Conservation (phyloP, 2,888 invertebrate species). For the Mythimna ferrago region DNA sequence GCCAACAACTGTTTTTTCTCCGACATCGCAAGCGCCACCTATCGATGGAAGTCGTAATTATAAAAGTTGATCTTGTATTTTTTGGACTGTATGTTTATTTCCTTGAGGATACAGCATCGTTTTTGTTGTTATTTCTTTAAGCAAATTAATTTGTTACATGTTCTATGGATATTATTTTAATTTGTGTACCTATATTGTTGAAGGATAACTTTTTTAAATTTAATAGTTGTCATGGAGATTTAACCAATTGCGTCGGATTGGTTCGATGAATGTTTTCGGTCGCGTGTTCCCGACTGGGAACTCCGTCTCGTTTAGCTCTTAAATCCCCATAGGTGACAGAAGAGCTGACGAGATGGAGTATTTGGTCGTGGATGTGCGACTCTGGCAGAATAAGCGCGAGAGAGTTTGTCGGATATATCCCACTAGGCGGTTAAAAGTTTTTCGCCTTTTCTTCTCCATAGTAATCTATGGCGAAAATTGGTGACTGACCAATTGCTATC, state of each 20-base stretch:
- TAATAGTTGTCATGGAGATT: too few relatives aligned
- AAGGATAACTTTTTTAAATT: background rate
- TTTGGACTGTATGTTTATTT: constrained; percentile 44
- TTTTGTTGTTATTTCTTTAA: constrained; percentile 23
- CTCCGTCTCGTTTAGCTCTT: too few relatives aligned
- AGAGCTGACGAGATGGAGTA: too few relatives aligned
- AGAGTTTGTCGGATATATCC: too few relatives aligned
- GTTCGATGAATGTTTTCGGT: too few relatives aligned
- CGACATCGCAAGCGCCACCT: constrained; percentile 35
- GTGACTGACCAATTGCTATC: background rate
- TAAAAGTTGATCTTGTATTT: constrained; percentile 44
- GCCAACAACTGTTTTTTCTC: too few relatives aligned
- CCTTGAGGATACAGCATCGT: background rate
- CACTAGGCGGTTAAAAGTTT: background rate
- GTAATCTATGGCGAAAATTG: background rate
- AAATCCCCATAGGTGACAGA: too few relatives aligned
- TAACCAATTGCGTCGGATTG: too few relatives aligned
- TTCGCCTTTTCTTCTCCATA: background rate
- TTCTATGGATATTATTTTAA: constrained; percentile 23
- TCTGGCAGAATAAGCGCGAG: too few relatives aligned
- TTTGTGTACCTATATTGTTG: background rate
- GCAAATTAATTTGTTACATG: background rate
- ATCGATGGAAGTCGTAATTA: constrained; percentile 5
- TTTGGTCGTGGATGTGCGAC: too few relatives aligned
- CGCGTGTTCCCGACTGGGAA: too few relatives aligned